Evolutionary conservation across 92 coral and sea anemone genomes (phyloP), one percentile per base, ranked within the genome.

Genomic region (Phenganax stokvisi): DNA sequence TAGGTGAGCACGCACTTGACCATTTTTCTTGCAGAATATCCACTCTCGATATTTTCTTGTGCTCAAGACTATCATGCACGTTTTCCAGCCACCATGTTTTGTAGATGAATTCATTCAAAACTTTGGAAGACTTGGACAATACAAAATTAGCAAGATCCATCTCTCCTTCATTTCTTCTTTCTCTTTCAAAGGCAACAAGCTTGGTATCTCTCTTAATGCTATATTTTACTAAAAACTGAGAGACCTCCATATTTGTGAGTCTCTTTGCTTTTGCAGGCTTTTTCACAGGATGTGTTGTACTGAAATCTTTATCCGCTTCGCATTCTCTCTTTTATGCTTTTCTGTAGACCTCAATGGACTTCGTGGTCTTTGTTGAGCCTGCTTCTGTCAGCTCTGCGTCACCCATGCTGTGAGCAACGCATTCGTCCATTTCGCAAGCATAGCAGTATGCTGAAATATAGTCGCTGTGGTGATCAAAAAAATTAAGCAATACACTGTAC

Each of bases 131-230:
- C 1, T 37, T 37, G 4, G 59, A 47, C 61, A 73, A 15, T 54
- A 73, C 30, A 59, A 73, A 73, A 73, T 54, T 73, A 30, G 58
- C 61, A 0, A 73, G 78, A 54, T 73, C 78, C 60, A 54, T 51
- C 56, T 73, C 58, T 11, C 78, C 61, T 30, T 73, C 78, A 54
- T 73, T 37, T 1, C 47, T 37, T 37, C 47, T 37, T 37, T 37
- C 60, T 51, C 15, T 73, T 9, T 60, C 78, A 11, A 54, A 1
- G 27, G 78, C 78, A 73, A 51, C 51, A n/a, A 73, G 78, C 53
- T 73, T 60, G 17, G 59, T 73, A 29, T 51, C 78, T 10, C 60
- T 54, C 78, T 47, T 37, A 3, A 73, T 73, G 28, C 28, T n/a
- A n/a, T 73, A 51, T n/a, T 73, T 73, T n/a, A 73, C 61, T 17